Base-by-base conservation (phyloP, 2,888 invertebrate genomes). In the Andrena haemorrhoa region DNA sequence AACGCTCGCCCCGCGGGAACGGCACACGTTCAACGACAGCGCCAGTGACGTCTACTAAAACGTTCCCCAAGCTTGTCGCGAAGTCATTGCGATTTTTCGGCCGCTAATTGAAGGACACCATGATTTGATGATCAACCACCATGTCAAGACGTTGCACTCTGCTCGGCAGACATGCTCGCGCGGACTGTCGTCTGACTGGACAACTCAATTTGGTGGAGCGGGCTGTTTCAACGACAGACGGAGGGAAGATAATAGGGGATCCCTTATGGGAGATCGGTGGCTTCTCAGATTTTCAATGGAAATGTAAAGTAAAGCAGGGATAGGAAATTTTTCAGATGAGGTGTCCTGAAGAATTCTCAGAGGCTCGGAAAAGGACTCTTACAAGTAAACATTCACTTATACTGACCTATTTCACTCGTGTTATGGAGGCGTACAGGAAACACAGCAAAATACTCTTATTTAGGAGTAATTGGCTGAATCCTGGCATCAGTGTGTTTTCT, bases 1-100 rank as follows among this genome's bases (percentile, higher is more conserved):
- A 72, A 64, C 56, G 23, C 26, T 68, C 58, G 41, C 69, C 58
- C 56, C 12, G 29, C 69, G 69, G 29, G 58, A 26, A 33, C 20
- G 41, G 12, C 26, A 29, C 26, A 29, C 26, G 20, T 12, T 41
- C 33, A 31, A 41, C 65, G 58, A 64, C 33, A 56, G 53, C 26
- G 60, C 58, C 58, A 66, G 74, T 74, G 61, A 61, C 56, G 58
- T n/a, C 65, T 66, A 74, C 66, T 65, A 74, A 74, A 56, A 33
- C 29, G 20, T 33, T 58, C 0, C 35, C 56, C 10, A 41, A 31
- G 56, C 26, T 41, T 29, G 35, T n/a, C 69, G 58, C 58, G 20
- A 69, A 69, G 35, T 56, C 69, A n/a, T 23, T 35, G 26, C 5
- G 56, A 58, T 69, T 69, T 58, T 58, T 41, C 58, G 16, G 69